Conservation (phyloP, 2,113 vertebrate species). For the Periophthalmus modestus region DNA sequence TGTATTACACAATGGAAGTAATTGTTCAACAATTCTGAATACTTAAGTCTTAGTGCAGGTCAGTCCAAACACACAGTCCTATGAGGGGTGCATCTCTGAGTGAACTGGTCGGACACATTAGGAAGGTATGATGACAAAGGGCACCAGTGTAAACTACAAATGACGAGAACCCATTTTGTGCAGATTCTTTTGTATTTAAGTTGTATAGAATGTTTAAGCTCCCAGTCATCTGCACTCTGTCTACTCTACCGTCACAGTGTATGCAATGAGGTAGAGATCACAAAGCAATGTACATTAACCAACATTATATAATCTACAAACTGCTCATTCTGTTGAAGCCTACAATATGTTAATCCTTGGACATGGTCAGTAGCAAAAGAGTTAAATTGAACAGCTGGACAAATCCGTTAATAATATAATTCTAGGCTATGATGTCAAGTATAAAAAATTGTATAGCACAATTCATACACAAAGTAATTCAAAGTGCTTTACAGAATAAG, state of each 20-base stretch:
- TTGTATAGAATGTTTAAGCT: not conserved
- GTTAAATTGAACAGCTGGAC: not conserved
- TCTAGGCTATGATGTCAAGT: not conserved
- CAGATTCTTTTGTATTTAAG: not conserved
- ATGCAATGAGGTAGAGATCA: not conserved
- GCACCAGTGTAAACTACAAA: not conserved
- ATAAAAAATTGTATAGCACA: not conserved
- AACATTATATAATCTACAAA: not conserved
- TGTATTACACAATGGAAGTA: constrained; percentile 4
- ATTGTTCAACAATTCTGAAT: constrained; percentile 10
- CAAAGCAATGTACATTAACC: too few species aligned
- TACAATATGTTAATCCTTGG: not conserved
- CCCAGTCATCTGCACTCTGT: not conserved
- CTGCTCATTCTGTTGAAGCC: not conserved
- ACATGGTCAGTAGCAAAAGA: not conserved
- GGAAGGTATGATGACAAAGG: constrained; percentile 5
- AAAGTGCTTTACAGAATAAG: too few species aligned
- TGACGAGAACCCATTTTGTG: not conserved
- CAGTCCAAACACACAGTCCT: not conserved
- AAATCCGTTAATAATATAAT: not conserved
- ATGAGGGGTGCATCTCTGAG: not conserved
- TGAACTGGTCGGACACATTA: not conserved
- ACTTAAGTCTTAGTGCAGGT: constrained; percentile 19
- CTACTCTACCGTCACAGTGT: not conserved
- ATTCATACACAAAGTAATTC: too few species aligned